Evolutionary conservation across 2,797 vertebrate species (phyloP), one percentile per base, ranked within the genome.

Genomic region (Discoglossus pictus): DNA sequence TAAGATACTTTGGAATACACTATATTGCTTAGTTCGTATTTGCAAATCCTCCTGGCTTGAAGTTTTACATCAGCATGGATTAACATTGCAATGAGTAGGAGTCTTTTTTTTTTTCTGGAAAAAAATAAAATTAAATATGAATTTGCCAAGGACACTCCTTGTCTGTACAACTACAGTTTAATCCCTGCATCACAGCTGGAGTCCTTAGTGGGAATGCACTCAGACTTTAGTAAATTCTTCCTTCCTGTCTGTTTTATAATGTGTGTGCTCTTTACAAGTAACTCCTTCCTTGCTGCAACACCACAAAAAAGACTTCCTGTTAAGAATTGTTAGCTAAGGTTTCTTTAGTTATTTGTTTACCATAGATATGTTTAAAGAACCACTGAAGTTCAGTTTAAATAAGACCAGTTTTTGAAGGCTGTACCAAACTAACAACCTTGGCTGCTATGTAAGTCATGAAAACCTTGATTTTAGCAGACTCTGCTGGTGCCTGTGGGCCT

Each of bases 171-270:
- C 39, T 56, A 6, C 1, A 54, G 48, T 23, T 42, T 40, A 69
- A 62, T 55, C 67, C 67, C 42, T 42, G 34, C 59, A 55, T 50
- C 67, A 48, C 59, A 63, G 59, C 67, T 69, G 59, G 51, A 70
- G 51, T 24, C 67, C 51, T 55, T 40, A 63, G 59, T 56, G 67
- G 66, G 66, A 70, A 63, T 56, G 43, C 59, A 63, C 43, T 55
- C 42, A 47, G 34, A 63, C 59, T 63, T 39, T 27, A 63, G 50
- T 70, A 70, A 70, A 70, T 43, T 70, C 67, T 70, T 70, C 67
- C 67, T 70, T 70, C 67, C 67, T 63, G 67, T 70, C 58, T 54
- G 31, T 61, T 61, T 53, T 69, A 70, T 59, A 63, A 55, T 63
- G 35, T 68, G 66, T 56, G 25, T 48, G 34, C 42, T 62, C 66